phyloP scores from a whole-genome alignment of 2,888 invertebrate species.

The Eilema sororculum region DNA sequence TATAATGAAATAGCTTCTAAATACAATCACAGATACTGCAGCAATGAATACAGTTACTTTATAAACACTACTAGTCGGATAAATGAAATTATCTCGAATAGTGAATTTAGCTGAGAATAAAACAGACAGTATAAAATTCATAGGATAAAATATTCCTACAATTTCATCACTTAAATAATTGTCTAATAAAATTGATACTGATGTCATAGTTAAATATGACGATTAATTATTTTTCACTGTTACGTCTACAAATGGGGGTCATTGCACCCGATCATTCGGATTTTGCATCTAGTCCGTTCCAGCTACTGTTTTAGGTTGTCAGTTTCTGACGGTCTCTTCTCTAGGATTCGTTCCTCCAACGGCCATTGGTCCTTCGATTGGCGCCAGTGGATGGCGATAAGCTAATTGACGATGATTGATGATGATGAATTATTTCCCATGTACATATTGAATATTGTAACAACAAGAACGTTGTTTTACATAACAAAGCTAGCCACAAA shows the following conservation, averaged over 20 bases:
- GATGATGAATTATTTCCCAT: background rate
- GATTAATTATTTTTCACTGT: too few relatives aligned
- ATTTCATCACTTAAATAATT: background rate
- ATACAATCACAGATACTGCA: background rate
- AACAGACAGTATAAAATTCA: background rate
- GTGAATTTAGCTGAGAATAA: conserved; percentile 8
- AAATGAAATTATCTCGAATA: conserved; percentile 10
- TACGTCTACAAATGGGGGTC: too few relatives aligned
- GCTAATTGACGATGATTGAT: too few relatives aligned
- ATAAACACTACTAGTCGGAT: background rate
- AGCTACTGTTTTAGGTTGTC: too few relatives aligned
- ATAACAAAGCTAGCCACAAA: background rate
- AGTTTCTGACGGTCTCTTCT: too few relatives aligned
- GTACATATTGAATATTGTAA: too few relatives aligned
- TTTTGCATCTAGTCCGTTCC: too few relatives aligned
- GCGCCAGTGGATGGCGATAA: too few relatives aligned
- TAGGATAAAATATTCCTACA: background rate
- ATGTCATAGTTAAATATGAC: background rate
- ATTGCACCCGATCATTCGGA: too few relatives aligned
- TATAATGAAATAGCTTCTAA: background rate
- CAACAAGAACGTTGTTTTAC: background rate
- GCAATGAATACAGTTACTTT: background rate
- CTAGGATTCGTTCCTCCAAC: too few relatives aligned
- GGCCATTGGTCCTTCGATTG: too few relatives aligned
- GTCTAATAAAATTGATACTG: background rate